Conservation (phyloP, 2,113 vertebrate genomes). For the Puma concolor region DNA sequence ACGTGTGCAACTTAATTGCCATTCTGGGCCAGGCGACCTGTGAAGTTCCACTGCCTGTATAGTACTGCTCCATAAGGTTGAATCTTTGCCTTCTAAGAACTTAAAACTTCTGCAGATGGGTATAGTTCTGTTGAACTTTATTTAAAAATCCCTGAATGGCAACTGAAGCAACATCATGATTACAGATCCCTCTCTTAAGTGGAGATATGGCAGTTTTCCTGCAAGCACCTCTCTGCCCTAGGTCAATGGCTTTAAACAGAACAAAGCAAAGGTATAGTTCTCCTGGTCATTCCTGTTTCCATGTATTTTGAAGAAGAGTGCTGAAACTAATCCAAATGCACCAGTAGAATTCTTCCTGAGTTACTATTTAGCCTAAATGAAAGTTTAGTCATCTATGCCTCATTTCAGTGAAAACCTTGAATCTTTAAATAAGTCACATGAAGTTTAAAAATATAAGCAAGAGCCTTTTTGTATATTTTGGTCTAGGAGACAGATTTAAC, state of each 20-base stretch:
- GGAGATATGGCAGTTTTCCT: conserved; percentile 28
- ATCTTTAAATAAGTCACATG: conserved; percentile 82
- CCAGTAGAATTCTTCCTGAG: conserved; percentile 56
- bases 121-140: not conserved
- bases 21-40: not conserved
- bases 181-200: not conserved
- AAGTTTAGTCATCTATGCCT: conserved; percentile 72
- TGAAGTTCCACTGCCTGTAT: not conserved
- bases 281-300: conserved; percentile 7
- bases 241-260: not conserved
- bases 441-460: conserved; percentile 80
- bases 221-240: not conserved
- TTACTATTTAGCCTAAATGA: conserved; percentile 69
- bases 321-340: conserved; percentile 47
- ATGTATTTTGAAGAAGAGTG: not conserved
- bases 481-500: conserved; percentile 78
- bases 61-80: not conserved
- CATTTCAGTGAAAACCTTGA: conserved; percentile 78
- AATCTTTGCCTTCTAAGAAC: not conserved
- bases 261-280: not conserved
- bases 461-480: conserved; percentile 75
- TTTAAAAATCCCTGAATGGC: not conserved
- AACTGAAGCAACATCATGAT: conserved; percentile 3
- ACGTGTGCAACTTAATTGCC: not conserved
- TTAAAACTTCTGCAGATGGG: not conserved